A percentile compares a stretch with the other conserved stretches of the same genome.
These are phyloP conservation scores for Epizoanthus stellaris DNA, from an alignment of 92 coral and sea anemone genomes.

Conservation along the genomic window DNA sequence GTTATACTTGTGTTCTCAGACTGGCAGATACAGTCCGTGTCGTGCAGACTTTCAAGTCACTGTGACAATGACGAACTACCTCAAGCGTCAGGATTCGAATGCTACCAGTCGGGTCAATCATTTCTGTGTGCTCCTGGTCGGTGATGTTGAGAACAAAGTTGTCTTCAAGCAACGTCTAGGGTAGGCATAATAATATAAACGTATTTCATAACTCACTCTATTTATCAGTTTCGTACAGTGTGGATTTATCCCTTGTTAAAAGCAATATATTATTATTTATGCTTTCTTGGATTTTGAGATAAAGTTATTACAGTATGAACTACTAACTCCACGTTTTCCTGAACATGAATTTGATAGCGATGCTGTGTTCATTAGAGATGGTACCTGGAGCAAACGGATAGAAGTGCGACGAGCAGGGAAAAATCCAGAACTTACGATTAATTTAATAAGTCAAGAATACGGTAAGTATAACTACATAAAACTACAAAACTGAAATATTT, in stretches of 20 bases:
- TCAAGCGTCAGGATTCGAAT: conserved; percentile 77
- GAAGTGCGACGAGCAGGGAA: conserved; percentile 82
- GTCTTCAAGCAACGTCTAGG: conserved; percentile 91
- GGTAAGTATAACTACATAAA: conserved; percentile 54
- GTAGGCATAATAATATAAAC: conserved; percentile 48
- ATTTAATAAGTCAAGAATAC: conserved; percentile 89
- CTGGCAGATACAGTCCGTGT: conserved; percentile 68
- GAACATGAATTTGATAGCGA: conserved; percentile 61
- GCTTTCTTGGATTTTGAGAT: no score
- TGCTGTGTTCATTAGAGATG: conserved; percentile 76
- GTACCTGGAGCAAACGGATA: conserved; percentile 89
- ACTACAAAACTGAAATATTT: neutral
- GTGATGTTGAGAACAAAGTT: conserved; percentile 82
- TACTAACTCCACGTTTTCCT: neutral
- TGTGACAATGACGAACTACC: conserved; percentile 91
- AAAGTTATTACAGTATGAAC: no score
- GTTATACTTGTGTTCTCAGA: conserved; percentile 49
- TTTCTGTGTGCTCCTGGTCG: conserved; percentile 76
- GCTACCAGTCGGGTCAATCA: conserved; percentile 72
- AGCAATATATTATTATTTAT: no score
- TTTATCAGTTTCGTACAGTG: neutral
- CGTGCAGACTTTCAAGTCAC: conserved; percentile 84
- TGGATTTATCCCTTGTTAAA: neutral
- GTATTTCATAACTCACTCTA: neutral
- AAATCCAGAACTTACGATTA: conserved; percentile 76